Evolutionary conservation across 2,797 vertebrate genomes (phyloP).

Genomic region (Luscinia luscinia): DNA sequence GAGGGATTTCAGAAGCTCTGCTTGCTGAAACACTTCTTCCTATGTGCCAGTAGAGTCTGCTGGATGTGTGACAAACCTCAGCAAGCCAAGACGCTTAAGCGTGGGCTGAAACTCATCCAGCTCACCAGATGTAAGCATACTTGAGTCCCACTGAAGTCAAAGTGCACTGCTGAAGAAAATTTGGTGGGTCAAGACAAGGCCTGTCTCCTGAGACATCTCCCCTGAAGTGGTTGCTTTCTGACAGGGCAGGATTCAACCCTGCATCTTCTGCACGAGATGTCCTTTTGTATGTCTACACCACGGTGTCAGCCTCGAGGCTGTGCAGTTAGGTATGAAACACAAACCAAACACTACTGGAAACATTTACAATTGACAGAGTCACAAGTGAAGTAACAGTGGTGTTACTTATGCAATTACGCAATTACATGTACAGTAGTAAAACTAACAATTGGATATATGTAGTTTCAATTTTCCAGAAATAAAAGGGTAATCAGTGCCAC

Average conservation of each 20-base stretch:
- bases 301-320: background rate
- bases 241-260: background rate
- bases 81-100: background rate
- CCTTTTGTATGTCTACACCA: background rate
- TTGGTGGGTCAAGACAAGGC: background rate
- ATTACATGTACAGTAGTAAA: slow-evolving; percentile 50
- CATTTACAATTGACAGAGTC: slow-evolving; percentile 12
- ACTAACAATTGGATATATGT: background rate
- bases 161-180: slow-evolving; percentile 28
- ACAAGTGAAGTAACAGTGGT: slow-evolving; percentile 27
- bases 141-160: slow-evolving; percentile 1
- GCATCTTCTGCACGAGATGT: background rate
- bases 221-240: background rate
- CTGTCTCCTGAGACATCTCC: background rate
- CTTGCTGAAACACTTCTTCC: slow-evolving; percentile 21
- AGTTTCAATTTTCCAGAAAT: background rate
- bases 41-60: background rate
- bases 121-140: background rate
- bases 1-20: slow-evolving; percentile 45
- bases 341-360: background rate
- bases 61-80: slow-evolving; percentile 2
- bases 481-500: slow-evolving; percentile 4
- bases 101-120: background rate
- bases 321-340: background rate
- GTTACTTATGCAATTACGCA: slow-evolving; percentile 1